Evolutionary conservation across 2,888 invertebrate species (phyloP), one percentile per base, ranked within the genome.

Genomic region (Eubasilissa splendida): DNA sequence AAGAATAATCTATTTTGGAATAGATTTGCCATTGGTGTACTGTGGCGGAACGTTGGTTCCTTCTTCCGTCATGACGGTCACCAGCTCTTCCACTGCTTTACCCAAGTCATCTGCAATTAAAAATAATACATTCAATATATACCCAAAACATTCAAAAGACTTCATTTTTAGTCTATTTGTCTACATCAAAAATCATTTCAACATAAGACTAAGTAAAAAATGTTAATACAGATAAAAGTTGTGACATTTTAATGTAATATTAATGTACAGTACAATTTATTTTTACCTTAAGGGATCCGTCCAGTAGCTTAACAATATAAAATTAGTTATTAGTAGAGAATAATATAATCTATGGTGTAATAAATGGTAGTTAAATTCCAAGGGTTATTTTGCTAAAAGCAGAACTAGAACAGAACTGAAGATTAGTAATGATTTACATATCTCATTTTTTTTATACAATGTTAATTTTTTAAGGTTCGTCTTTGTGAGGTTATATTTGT

Each of bases 41-140:
- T 90, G 89, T 70, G 91, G 91, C 76, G 91, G 91, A 66, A 90
- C 83, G 54, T 66, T 87, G 82, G 89, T 87, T 85, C 92, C 93
- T 86, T 97, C 96, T 86, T 96, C 95, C 65, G 95, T 95, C 93
- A 97, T 97, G 76, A 96, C 96, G 68, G 95, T 95, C 84, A 97
- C 97, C 86, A 97, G 91, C 86, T 96, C 95, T 86, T 96, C 96
- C 85, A 97, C 96, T 81, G 96, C 97, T 88, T 94, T 94, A 80
- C 96, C 96, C 84, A 97, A 91, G 89, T 97, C 96, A 87, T 95
- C 96, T 94, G 91, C 71, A 89, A 90, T 22, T 22, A 74, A 79
- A 33, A 11, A 60, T 7, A 22, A 63, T 58, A 22, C 14, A 63
- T 58, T 58, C 58, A 9, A 8, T 58, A n/a, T 9, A n/a, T 58